A percentile compares a stretch with the other conserved stretches of the same genome.
Evolutionary conservation across 2,888 invertebrate genomes (phyloP).

Genomic region (Andrena trimmerana): DNA sequence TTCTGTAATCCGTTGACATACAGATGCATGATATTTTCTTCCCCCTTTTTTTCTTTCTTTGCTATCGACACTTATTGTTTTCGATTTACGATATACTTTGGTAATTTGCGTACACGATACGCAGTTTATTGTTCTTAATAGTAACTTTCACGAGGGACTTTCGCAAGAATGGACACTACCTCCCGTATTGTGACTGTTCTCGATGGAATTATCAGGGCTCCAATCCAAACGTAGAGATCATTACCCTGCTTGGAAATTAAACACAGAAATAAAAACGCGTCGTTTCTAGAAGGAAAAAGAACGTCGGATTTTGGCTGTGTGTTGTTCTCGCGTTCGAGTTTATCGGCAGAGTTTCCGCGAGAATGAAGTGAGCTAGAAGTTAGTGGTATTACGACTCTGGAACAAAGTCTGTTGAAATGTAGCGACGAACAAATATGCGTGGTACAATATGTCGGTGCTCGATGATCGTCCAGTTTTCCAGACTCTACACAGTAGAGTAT

Average conservation of each 20-base stretch:
- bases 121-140: slow-evolving; percentile 74
- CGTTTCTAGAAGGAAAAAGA: slow-evolving; percentile 56
- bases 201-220: slow-evolving; percentile 74
- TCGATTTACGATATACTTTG: slow-evolving; percentile 75
- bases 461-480: slow-evolving; percentile 70
- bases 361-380: slow-evolving; percentile 65
- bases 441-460: slow-evolving; percentile 69
- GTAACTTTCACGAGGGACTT: slow-evolving; percentile 75
- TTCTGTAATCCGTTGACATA: slow-evolving; percentile 69
- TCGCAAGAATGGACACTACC: slow-evolving; percentile 70
- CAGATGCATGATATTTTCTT: slow-evolving; percentile 65
- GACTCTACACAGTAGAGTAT: slow-evolving; percentile 81
- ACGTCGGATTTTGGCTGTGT: slow-evolving; percentile 53
- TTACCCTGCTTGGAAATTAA: slow-evolving; percentile 66
- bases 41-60: slow-evolving; percentile 25
- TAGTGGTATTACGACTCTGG: slow-evolving; percentile 63
- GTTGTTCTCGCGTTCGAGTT: slow-evolving; percentile 58
- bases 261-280: slow-evolving; percentile 67
- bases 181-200: slow-evolving; percentile 69
- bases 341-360: slow-evolving; percentile 47
- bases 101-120: slow-evolving; percentile 75
- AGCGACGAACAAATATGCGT: slow-evolving; percentile 68
- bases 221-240: slow-evolving; percentile 74
- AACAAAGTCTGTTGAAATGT: slow-evolving; percentile 68
- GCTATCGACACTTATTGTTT: slow-evolving; percentile 70